Base-by-base conservation (phyloP, 2,113 vertebrate species). In the Mixornis gularis region DNA sequence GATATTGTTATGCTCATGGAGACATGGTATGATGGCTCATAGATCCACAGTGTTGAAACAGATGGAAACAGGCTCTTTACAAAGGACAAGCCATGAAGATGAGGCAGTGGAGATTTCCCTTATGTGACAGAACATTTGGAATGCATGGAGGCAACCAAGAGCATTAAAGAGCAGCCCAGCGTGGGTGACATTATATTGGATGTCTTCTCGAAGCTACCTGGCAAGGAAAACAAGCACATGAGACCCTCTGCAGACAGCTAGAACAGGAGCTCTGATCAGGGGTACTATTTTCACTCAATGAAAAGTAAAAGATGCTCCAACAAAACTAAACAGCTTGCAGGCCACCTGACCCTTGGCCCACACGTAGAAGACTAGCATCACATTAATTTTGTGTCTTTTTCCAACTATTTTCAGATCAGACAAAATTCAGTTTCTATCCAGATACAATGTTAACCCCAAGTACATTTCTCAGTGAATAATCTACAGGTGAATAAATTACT, bases 401-500 rank as follows among this genome's bases (percentile, higher is more conserved):
- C 5, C 34, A 11, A 25, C 13, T 66, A 0, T 52, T 79, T 88
- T 29, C 44, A 84, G 43, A 53, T 73, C 46, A 77, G 43, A 38
- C 12, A 79, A 72, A 53, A 92, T 78, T 83, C 77, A 78, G 34
- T 56, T 93, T 90, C 49, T 92, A 46, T 69, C 73, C 60, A 73
- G 51, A 62, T 40, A 58, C 27, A 74, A 27, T 17, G 17, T 59
- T 38, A 79, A 52, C 12, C 25, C 36, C 51, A 83, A 85, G 72
- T 41, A 72, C 56, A 48, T 78, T 86, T 94, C 89, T 90, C 85
- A 80, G 68, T 78, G 86, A 92, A 92, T 94, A 83, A 94, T 73
- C 72, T 55, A 73, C 55, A 94, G 76, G 85, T 93, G 40, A 87
- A 86, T 38, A 79, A 69, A 79, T 69, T 36, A 46, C 43, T 17